Percentiles rank a stretch among this genome's conserved stretches.
Evolutionary conservation across 2,113 vertebrate genomes (phyloP).

Genomic region (Myotis brandtii): DNA sequence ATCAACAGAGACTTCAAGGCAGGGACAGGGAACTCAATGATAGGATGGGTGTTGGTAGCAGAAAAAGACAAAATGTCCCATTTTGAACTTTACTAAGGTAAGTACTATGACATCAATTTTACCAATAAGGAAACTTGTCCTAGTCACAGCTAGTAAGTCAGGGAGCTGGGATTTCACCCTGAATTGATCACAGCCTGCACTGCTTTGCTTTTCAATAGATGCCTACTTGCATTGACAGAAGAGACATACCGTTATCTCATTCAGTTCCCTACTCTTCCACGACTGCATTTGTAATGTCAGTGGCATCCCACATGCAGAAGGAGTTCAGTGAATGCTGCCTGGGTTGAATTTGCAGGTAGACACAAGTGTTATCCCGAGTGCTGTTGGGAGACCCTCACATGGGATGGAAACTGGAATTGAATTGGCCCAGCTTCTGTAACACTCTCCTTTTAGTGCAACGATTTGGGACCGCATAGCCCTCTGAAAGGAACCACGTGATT

Average conservation of each 20-base stretch:
- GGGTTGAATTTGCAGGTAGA: neutral
- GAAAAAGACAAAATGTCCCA: neutral
- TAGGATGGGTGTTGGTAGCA: neutral
- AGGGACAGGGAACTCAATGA: neutral
- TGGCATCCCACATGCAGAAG: neutral
- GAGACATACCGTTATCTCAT: neutral
- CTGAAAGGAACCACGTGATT: neutral
- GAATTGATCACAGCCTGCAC: neutral
- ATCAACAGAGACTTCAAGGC: neutral
- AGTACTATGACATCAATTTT: neutral
- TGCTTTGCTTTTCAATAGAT: slow-evolving; percentile 19
- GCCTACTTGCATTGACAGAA: neutral
- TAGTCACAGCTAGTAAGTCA: neutral
- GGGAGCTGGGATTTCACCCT: neutral
- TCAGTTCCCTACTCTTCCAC: neutral
- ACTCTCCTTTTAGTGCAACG: neutral
- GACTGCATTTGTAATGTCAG: neutral
- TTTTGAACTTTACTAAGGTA: neutral
- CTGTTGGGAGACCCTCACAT: neutral
- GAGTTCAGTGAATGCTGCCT: neutral
- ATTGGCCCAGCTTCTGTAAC: neutral
- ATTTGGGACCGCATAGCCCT: slow-evolving; percentile 40
- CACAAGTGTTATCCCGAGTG: neutral
- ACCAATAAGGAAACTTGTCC: neutral
- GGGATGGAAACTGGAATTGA: neutral